These are phyloP conservation scores for Gorsachius goisagi DNA, from an alignment of 2,113 vertebrate species.

Conservation along the genomic window DNA sequence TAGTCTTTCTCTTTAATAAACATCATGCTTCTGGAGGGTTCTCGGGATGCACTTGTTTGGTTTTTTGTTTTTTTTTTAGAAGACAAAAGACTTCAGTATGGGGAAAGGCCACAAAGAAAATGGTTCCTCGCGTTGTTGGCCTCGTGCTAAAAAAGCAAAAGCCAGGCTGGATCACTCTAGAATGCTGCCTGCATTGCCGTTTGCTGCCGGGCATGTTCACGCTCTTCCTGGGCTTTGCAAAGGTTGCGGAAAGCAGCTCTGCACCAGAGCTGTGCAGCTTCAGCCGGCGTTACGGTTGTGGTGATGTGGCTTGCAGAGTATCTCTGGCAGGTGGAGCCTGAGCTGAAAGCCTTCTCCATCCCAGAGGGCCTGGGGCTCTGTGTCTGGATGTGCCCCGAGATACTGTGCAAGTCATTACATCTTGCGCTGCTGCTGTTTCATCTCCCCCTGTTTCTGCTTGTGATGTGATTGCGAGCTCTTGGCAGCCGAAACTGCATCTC, in stretches of 20 bases:
- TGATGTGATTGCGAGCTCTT: not conserved
- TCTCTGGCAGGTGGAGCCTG: not conserved
- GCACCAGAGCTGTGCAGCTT: not conserved
- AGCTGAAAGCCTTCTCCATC: not conserved
- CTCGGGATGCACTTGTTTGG: not conserved
- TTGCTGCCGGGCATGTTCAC: not conserved
- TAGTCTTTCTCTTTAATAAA: constrained; percentile 8
- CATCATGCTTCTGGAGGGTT: not conserved
- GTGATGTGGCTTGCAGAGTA: not conserved
- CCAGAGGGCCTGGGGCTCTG: accelerated
- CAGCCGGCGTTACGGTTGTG: accelerated
- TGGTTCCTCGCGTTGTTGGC: accelerated
- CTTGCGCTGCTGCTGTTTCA: not conserved
- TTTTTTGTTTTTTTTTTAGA: not conserved
- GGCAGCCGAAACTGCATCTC: accelerated
- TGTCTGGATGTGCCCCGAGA: not conserved
- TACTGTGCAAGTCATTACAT: not conserved
- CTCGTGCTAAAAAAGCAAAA: not conserved
- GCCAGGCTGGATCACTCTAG: not conserved
- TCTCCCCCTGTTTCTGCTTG: accelerated
- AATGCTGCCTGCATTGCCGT: accelerated
- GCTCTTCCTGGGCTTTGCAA: not conserved
- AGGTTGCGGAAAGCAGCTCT: not conserved
- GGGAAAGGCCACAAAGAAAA: not conserved
- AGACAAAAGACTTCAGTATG: not conserved